Evolutionary conservation across 1,140 invertebrate genomes (phyloP).

Genomic region (Drosophila burlai): DNA sequence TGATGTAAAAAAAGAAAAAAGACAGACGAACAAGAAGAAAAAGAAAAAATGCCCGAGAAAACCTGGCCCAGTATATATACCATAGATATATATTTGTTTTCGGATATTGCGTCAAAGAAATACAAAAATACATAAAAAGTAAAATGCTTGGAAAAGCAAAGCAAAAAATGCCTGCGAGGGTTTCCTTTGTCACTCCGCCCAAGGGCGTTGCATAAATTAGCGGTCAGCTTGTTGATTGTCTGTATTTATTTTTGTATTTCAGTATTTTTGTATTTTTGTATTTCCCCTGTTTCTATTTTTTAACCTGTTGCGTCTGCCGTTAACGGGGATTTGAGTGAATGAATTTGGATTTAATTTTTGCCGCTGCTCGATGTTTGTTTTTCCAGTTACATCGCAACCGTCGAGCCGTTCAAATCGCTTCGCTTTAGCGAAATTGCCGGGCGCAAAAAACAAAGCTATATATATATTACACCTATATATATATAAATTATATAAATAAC

Average conservation of each 20-base stretch:
- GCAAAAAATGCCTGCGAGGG: constrained; percentile 11
- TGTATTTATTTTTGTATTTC: background rate
- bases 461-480: background rate
- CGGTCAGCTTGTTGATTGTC: constrained; percentile 48
- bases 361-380: constrained; percentile 39
- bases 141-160: constrained; percentile 13
- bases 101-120: constrained; percentile 22
- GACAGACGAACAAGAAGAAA: too few species aligned
- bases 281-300: constrained; percentile 1
- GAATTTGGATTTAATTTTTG: constrained; percentile 39
- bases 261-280: too few species aligned
- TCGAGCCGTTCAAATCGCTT: constrained; percentile 66
- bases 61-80: constrained; percentile 11
- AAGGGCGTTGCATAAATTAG: constrained; percentile 82
- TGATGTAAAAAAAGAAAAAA: constrained; percentile 32
- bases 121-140: background rate
- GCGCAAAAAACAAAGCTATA: too few species aligned
- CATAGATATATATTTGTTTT: background rate
- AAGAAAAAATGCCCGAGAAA: constrained; percentile 30
- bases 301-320: constrained; percentile 40
- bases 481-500: background rate
- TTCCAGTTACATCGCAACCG: constrained; percentile 68
- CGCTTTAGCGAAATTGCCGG: constrained; percentile 35
- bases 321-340: constrained; percentile 56
- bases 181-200: constrained; percentile 48